phyloP scores from a whole-genome alignment of 2,888 invertebrate species.

The Rosalia funebris region DNA sequence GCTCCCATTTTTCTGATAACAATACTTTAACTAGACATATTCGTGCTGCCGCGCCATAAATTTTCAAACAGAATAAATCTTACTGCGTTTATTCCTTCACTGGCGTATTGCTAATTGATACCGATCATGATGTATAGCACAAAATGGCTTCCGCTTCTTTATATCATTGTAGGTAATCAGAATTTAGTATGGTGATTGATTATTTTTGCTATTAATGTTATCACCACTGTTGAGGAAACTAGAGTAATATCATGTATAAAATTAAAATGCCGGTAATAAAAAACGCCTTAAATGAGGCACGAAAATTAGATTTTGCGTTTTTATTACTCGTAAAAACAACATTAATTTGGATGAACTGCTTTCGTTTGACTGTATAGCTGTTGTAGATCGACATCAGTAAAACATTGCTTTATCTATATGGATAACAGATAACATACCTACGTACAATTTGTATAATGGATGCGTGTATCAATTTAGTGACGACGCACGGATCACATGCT shows the following conservation, averaged over 20 bases:
- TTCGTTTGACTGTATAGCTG: too few species aligned
- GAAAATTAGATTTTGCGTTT: not conserved
- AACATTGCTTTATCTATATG: too few species aligned
- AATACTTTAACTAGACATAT: not conserved
- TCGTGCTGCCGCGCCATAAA: not conserved
- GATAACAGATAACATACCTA: too few species aligned
- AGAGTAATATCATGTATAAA: not conserved
- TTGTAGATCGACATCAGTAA: too few species aligned
- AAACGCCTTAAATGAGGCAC: not conserved
- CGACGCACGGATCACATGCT: too few species aligned
- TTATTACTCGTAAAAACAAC: too few species aligned
- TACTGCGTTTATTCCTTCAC: slow-evolving; percentile 12
- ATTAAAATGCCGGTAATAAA: not conserved
- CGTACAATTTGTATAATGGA: too few species aligned
- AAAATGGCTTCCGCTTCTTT: slow-evolving; percentile 13
- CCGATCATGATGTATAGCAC: slow-evolving; percentile 20
- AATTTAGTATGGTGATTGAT: not conserved
- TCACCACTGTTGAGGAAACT: not conserved
- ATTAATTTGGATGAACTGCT: too few species aligned
- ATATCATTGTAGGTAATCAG: slow-evolving; percentile 6
- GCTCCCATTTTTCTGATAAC: slow-evolving; percentile 33
- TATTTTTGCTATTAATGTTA: not conserved
- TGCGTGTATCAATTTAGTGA: too few species aligned
- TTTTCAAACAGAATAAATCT: slow-evolving; percentile 8
- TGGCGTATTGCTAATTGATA: slow-evolving; percentile 27